Base-by-base conservation (phyloP, 2,888 invertebrate species). In the Hypercompe scribonia region DNA sequence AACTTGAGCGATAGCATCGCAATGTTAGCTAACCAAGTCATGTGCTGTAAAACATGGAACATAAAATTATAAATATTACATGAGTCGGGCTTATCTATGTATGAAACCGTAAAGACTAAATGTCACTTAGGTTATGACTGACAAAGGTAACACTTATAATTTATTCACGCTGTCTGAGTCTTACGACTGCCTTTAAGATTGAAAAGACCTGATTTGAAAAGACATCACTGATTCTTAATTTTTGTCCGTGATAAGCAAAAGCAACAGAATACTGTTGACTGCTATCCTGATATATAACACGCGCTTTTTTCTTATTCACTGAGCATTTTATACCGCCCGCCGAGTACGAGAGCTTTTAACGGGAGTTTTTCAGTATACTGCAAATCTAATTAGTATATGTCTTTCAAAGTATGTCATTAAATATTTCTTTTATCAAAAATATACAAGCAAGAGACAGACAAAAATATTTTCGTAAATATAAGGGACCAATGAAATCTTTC, bases 1-100 rank as follows among this genome's bases (percentile, higher is more conserved):
- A 80, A 82, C 73, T 78, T 75, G 50, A 36, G 72, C 78, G 75
- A 78, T 74, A 81, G 72, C 75, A 75, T 83, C 50, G 68, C 24
- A 15, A 34, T 34, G 54, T 58, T 28, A n/a, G 34, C 54, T 34
- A 68, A 68, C 34, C 36, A 36, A 36, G 68, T 54, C 54, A 58
- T 58, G 11, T 15, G 31, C 31, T 61, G 28, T 31, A 61, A 31
- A 31, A 61, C 61, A 61, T 61, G 61, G 28, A 31, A 31, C 31
- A 61, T 61, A 18, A 61, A 31, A 8, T 31, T 31, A 31, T 31
- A 61, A 61, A 31, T 61, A 61, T 18, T 31, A 18, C 61, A 31
- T 5, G 28, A 31, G 31, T 61, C 61, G 15, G 18, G 61, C 7
- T 61, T 61, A 61, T 31, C 5, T 61, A 54, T n/a, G n/a, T 54